Evolutionary conservation across 2,888 invertebrate genomes (phyloP), one percentile per base, ranked within the genome.

Genomic region (Gastracanthus pulcherrimus): DNA sequence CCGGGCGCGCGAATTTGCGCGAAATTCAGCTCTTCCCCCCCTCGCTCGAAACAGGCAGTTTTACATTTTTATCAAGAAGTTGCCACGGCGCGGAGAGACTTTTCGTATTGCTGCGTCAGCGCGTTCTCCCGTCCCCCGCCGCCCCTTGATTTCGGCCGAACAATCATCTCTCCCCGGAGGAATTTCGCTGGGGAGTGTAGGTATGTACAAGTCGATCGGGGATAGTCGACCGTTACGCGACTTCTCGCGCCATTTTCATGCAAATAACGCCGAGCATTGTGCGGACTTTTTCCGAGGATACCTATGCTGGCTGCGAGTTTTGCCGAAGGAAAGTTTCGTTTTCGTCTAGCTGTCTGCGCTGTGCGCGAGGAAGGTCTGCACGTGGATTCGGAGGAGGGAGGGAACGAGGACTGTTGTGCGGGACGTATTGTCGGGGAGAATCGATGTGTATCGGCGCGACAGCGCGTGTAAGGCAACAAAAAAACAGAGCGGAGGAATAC

Each of bases 61-160:
- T 77, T 74, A 60, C 77, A 74, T 76, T 81, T 77, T 81, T 66
- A 70, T 81, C 69, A 34, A 75, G 62, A 77, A 69, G 69, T 69
- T 69, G 31, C 48, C 51, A 34, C 29, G 69, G 6, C 5, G n/a
- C 7, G 13, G 29, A 13, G 23, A 26, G 7, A 36, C 31, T 23
- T 29, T 58, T 34, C 9, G 13, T 7, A n/a, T 29, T 16, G 60
- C 26, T 29, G 26, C 34, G 11, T n/a, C 55, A 2, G 3, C 23
- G 6, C 23, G 2, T 2, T 5, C 51, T 51, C 4, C 19, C n/a
- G 5, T n/a, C n/a, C 3, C 3, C n/a, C 55, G 55, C 7, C 9
- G n/a, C 16, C n/a, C 60, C 60, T 60, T n/a, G 31, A 60, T 29
- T 60, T 34, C 34, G 1, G n/a, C 60, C 9, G n/a, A 34, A 34